Base-by-base conservation (phyloP, 1,140 invertebrate genomes). In the Fopius arisanus region DNA sequence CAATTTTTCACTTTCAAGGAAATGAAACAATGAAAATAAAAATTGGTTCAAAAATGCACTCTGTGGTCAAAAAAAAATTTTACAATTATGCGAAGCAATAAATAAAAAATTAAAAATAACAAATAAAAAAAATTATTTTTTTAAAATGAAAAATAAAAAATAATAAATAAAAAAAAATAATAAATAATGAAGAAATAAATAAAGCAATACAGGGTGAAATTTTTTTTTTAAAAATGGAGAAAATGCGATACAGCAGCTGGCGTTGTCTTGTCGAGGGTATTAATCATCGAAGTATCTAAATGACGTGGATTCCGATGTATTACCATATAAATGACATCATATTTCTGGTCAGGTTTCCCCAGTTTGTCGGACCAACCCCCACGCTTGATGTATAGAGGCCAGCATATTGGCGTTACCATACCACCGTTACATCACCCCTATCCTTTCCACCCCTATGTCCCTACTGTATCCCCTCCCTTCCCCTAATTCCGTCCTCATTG, bases 251-350 rank as follows among this genome's bases (percentile, higher is more conserved):
- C 80, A 78, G 75, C 84, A 87, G 83, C 86, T 86, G 85, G 83
- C 79, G 82, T 79, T 84, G 85, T 86, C 83, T 87, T 87, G 84
- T 88, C 84, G 84, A 75, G 71, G 78, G 86, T 88, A 90, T 90
- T 90, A 90, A 90, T 90, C 89, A 90, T 89, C 87, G 83, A 89
- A 90, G 89, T 90, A 89, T 90, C 87, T 89, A 90, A 90, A 90
- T 90, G 90, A 90, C 89, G 89, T 65, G 90, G 90, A 90, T 90
- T 90, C 88, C 89, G 87, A 89, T 90, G 89, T 89, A 90, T 90
- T 90, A 90, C 89, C 90, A 90, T 90, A 90, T 90, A 90, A 90
- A 90, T 90, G 90, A 90, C 89, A 90, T 90, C 89, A 90, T 90
- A 90, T 90, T 90, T 90, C 89, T 90, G 89, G 89, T 90, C 88